These are phyloP conservation scores for Galerucella pusilla DNA, from an alignment of 2,888 invertebrate genomes.

Conservation along the genomic window DNA sequence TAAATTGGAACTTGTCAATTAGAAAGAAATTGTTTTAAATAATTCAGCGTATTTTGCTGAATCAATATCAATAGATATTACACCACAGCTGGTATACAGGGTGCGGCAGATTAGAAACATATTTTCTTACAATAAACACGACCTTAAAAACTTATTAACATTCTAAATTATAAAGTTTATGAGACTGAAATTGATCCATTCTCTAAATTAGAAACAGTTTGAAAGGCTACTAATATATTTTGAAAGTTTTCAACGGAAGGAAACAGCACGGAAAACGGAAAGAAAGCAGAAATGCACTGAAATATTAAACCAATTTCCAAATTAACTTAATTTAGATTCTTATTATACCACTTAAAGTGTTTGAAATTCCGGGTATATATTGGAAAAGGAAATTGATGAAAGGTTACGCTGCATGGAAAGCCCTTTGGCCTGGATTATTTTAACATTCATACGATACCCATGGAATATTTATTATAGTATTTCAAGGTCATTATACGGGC, in stretches of 20 bases:
- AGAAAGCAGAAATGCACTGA: constrained; percentile 22
- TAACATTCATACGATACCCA: constrained; percentile 24
- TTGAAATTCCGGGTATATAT: constrained; percentile 45
- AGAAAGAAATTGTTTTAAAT: no score
- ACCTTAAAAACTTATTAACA: constrained; percentile 1
- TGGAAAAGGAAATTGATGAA: constrained; percentile 44
- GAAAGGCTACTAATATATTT: constrained; percentile 14
- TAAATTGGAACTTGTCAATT: neutral
- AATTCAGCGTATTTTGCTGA: neutral
- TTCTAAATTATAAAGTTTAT: constrained; percentile 6
- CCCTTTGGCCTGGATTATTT: constrained; percentile 21
- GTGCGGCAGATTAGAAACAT: neutral
- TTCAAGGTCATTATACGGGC: no score
- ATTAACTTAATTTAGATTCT: constrained; percentile 45
- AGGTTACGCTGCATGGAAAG: constrained; percentile 13
- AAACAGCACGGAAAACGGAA: constrained; percentile 10
- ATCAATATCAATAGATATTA: neutral
- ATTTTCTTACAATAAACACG: no score
- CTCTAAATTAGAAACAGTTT: constrained; percentile 20
- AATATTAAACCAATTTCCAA: constrained; percentile 46
- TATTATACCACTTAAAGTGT: constrained; percentile 41
- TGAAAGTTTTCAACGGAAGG: neutral
- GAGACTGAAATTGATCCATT: constrained; percentile 17
- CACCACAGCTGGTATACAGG: neutral
- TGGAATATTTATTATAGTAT: constrained; percentile 7